A percentile compares a stretch with the other conserved stretches of the same genome.
Conservation (phyloP, 2,888 invertebrate genomes). For the Drosophila niveifrons region DNA sequence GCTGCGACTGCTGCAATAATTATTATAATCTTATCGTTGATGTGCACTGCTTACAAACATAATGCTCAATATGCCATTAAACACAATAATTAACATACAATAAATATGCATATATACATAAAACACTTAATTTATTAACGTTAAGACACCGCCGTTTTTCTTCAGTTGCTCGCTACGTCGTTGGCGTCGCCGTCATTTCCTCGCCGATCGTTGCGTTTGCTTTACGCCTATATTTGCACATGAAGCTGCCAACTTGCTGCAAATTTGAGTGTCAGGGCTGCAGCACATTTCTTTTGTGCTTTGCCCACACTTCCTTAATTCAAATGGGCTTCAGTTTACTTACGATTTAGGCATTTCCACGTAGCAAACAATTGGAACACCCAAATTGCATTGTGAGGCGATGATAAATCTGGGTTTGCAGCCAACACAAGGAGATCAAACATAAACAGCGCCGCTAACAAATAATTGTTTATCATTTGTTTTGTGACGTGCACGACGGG, state of each 20-base stretch:
- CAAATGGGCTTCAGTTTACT: constrained; percentile 61
- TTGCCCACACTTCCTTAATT: constrained; percentile 30
- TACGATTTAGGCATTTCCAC: constrained; percentile 70
- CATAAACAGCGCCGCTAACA: constrained; percentile 58
- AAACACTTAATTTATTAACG: constrained; percentile 52
- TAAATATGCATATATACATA: constrained; percentile 46
- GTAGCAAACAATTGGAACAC: constrained; percentile 81
- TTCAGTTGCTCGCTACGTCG: not conserved
- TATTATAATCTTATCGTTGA: constrained; percentile 27
- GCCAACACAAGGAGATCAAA: constrained; percentile 64
- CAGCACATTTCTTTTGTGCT: constrained; percentile 5
- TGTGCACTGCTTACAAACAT: constrained; percentile 39
- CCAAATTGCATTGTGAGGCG: constrained; percentile 67
- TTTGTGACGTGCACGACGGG: constrained; percentile 76
- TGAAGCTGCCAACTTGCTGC: constrained; percentile 41
- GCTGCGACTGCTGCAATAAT: constrained; percentile 10
- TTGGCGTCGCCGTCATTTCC: constrained; percentile 34
- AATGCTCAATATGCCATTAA: constrained; percentile 42
- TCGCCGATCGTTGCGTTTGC: constrained; percentile 38
- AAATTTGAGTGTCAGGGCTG: constrained; percentile 37
- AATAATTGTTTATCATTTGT: constrained; percentile 82
- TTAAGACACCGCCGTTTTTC: constrained; percentile 2
- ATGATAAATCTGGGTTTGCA: constrained; percentile 66
- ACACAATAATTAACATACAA: constrained; percentile 35
- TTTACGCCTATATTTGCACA: constrained; percentile 6